Percentiles rank a stretch among this genome's conserved stretches.
Conservation (phyloP, 2,113 vertebrate genomes). For the Macroglossus sobrinus region DNA sequence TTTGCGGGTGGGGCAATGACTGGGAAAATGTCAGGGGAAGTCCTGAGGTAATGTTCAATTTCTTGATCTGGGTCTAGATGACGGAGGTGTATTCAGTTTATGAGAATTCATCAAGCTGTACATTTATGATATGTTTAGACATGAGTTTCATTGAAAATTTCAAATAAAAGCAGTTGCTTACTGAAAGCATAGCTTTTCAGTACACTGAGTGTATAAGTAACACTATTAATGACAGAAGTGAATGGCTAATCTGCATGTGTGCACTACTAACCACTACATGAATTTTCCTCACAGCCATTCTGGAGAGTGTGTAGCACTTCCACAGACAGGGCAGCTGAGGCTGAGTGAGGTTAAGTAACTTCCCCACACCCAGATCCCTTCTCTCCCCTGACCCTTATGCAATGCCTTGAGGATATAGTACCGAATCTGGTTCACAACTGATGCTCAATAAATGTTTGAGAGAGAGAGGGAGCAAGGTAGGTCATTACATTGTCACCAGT, state of each 20-base stretch:
- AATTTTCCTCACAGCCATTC: neutral
- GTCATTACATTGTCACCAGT: neutral
- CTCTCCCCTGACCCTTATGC: rapidly evolving
- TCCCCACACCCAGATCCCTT: neutral
- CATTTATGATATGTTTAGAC: neutral
- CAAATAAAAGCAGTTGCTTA: neutral
- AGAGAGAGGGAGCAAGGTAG: neutral
- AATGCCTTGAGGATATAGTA: neutral
- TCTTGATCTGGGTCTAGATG: neutral
- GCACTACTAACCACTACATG: rapidly evolving
- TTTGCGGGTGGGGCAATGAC: neutral
- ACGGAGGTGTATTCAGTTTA: neutral
- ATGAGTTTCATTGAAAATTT: neutral
- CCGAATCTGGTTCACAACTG: neutral
- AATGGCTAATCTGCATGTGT: neutral
- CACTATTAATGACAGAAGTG: neutral
- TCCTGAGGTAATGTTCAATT: rapidly evolving
- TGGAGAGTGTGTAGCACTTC: neutral
- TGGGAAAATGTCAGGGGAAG: too few relatives aligned
- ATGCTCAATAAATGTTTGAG: neutral
- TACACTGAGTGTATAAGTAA: neutral
- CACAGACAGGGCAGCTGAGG: neutral
- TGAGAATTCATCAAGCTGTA: neutral
- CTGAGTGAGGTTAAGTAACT: neutral
- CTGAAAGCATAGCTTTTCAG: neutral